A percentile compares a stretch with the other conserved stretches of the same genome.
phyloP scores from a whole-genome alignment of 2,888 invertebrate genomes.

The Autographa gamma region DNA sequence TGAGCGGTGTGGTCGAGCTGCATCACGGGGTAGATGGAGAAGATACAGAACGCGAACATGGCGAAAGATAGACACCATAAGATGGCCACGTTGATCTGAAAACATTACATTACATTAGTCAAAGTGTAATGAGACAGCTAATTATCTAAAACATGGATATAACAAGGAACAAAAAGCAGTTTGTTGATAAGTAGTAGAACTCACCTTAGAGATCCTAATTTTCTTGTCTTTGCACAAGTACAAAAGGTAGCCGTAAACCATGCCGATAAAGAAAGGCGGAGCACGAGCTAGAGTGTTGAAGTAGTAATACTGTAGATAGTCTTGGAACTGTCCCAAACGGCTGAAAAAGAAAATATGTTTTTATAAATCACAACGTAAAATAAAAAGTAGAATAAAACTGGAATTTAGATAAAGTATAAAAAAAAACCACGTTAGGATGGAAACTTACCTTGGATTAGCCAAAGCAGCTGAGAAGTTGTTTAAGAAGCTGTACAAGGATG shows the following conservation, averaged over 20 bases:
- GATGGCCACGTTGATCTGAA: slow-evolving; percentile 62
- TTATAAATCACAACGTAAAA: not conserved
- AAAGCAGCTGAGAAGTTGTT: slow-evolving; percentile 74
- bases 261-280: slow-evolving; percentile 75
- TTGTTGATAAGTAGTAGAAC: not conserved
- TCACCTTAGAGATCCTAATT: slow-evolving; percentile 65
- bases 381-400: not conserved
- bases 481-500: slow-evolving; percentile 70
- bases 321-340: slow-evolving; percentile 49
- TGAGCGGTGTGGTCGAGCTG: slow-evolving; percentile 64
- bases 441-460: slow-evolving; percentile 75
- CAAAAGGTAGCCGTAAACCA: slow-evolving; percentile 74
- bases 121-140: not conserved
- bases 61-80: slow-evolving; percentile 67
- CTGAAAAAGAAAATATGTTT: slow-evolving; percentile 49
- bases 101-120: slow-evolving; percentile 5
- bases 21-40: slow-evolving; percentile 73
- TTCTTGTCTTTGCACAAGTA: slow-evolving; percentile 66
- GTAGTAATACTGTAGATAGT: slow-evolving; percentile 67
- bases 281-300: slow-evolving; percentile 72
- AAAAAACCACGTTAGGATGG: not conserved
- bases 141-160: no score
- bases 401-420: no score
- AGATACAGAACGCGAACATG: slow-evolving; percentile 71
- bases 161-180: not conserved